Conservation (phyloP, 2,113 vertebrate genomes). For the Peromyscus californicus region DNA sequence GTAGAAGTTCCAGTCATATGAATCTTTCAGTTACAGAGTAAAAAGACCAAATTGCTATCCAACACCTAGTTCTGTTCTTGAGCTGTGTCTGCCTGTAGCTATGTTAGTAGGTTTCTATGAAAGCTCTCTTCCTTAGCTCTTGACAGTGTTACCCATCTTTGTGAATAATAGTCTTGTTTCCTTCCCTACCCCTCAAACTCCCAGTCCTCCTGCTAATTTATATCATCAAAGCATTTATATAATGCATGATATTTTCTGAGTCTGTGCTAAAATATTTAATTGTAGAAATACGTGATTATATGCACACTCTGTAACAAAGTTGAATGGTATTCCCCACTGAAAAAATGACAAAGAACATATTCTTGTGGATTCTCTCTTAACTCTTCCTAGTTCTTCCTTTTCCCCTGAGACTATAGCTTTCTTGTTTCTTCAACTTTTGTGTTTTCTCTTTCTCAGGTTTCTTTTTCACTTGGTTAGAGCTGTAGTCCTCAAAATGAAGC, state of each 20-base stretch:
- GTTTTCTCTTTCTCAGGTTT: neutral
- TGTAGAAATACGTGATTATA: neutral
- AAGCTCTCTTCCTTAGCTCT: neutral
- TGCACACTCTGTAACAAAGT: neutral
- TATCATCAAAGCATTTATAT: slow-evolving; percentile 27
- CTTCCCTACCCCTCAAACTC: neutral
- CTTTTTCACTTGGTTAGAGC: neutral
- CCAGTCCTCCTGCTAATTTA: neutral
- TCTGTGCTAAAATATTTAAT: neutral
- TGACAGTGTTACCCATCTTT: neutral
- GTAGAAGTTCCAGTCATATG: neutral
- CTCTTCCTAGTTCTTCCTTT: neutral
- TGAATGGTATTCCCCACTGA: neutral
- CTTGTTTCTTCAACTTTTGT: neutral
- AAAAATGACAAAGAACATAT: slow-evolving; percentile 8
- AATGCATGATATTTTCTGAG: slow-evolving; percentile 11
- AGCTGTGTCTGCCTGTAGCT: slow-evolving; percentile 6
- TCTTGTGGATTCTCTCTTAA: neutral
- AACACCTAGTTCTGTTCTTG: neutral
- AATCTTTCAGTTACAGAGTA: neutral
- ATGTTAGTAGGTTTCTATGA: neutral
- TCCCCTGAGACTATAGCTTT: neutral
- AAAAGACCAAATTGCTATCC: neutral
- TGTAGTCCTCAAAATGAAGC: slow-evolving; percentile 20
- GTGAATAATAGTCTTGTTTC: neutral